A percentile compares a stretch with the other conserved stretches of the same genome.
phyloP scores from a whole-genome alignment of 2,797 vertebrate species.

The Pseudochromis fuscus region DNA sequence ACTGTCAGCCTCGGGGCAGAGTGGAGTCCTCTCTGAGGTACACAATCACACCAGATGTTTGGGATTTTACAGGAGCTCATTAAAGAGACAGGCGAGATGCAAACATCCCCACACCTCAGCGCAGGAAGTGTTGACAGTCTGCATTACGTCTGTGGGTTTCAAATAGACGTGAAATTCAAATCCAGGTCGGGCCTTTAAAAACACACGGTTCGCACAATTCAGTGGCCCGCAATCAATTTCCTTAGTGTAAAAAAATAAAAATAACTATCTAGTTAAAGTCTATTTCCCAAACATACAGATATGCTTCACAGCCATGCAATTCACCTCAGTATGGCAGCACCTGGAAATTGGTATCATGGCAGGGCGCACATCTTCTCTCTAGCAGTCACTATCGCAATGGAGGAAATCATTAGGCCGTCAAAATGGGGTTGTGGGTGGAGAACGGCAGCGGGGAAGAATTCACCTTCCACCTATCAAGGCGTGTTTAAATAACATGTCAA shows the following conservation, averaged over 20 bases:
- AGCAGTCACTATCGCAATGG: slow-evolving; percentile 35
- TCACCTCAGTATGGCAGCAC: slow-evolving; percentile 48
- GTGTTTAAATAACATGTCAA: slow-evolving; percentile 30
- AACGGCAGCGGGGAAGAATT: slow-evolving; percentile 23
- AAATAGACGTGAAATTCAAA: slow-evolving; percentile 8
- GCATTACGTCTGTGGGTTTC: neutral
- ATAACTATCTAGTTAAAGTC: slow-evolving; percentile 37
- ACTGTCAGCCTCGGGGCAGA: slow-evolving; percentile 1
- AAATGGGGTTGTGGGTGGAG: slow-evolving; percentile 49
- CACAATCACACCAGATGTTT: slow-evolving; percentile 38
- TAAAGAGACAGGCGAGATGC: slow-evolving; percentile 13
- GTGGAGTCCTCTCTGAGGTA: slow-evolving; percentile 8
- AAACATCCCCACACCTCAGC: neutral
- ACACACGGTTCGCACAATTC: slow-evolving; percentile 25
- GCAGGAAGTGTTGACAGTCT: neutral
- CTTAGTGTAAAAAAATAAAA: slow-evolving; percentile 28
- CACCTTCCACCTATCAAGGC: slow-evolving; percentile 23
- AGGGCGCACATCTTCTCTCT: slow-evolving; percentile 49
- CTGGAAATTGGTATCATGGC: slow-evolving; percentile 58
- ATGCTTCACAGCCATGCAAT: slow-evolving; percentile 46
- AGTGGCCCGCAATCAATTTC: slow-evolving; percentile 18
- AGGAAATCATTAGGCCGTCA: slow-evolving; percentile 58
- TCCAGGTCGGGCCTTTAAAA: slow-evolving; percentile 14
- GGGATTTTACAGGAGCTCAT: slow-evolving; percentile 22
- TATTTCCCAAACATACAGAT: slow-evolving; percentile 49